Evolutionary conservation across 2,797 vertebrate genomes (phyloP).

Genomic region (Phataginus tetradactyla): DNA sequence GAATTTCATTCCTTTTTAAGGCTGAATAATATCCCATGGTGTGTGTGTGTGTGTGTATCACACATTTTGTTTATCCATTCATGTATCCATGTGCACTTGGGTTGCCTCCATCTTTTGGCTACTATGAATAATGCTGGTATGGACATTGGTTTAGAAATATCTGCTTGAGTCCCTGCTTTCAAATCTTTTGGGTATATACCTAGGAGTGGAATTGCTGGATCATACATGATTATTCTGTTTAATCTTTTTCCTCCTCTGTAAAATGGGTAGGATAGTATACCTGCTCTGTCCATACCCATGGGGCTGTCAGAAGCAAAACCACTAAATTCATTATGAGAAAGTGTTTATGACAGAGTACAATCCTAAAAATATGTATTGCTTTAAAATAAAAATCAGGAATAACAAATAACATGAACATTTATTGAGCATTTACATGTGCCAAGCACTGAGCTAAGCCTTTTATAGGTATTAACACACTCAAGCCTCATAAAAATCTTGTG

Average conservation of each 20-base stretch:
- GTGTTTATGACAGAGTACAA: background rate
- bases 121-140: background rate
- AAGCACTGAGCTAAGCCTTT: background rate
- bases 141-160: background rate
- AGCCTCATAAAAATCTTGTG: background rate
- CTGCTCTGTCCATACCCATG: background rate
- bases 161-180: background rate
- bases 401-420: background rate
- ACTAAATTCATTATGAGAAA: background rate
- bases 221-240: background rate
- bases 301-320: background rate
- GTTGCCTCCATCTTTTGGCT: background rate
- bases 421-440: background rate
- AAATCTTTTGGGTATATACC: background rate
- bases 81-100: background rate
- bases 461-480: background rate
- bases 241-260: background rate
- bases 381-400: background rate
- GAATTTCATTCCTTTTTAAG: background rate
- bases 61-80: background rate
- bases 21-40: background rate
- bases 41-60: no score
- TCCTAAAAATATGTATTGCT: background rate
- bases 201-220: background rate
- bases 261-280: background rate